Base-by-base conservation (phyloP, 2,888 invertebrate species). In the Drosophila kanekoi region DNA sequence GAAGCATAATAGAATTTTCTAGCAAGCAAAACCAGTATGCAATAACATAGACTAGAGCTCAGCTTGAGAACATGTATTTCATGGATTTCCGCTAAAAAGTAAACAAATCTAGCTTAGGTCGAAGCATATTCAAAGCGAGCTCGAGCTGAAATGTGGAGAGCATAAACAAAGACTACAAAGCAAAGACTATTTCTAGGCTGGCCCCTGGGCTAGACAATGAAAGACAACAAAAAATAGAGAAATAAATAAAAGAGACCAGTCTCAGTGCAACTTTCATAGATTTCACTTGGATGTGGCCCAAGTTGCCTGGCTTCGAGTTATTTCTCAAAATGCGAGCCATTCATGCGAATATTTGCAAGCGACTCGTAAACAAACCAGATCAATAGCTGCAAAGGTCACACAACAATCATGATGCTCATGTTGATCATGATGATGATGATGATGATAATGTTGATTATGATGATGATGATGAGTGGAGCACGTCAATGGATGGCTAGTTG, bases 251-350 rank as follows among this genome's bases (percentile, higher is more conserved):
- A 40, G 49, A 66, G 49, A 45, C 68, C 44, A 59, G 48, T 59
- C 45, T 38, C 54, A 61, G 57, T 61, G 62, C 78, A 79, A 85
- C 84, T 85, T 85, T 85, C 84, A 78, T 78, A 86, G 88, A 85
- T 85, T 85, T 85, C 84, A 88, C 84, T 85, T 85, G 84, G 88
- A 88, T 78, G 74, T 72, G 75, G 64, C 68, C 86, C 84, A 88
- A 85, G 70, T 67, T 49, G 41, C 16, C 32, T 53, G 20, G 43
- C 61, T 23, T 23, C 45, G 38, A 49, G 63, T 45, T 57, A 56
- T 71, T 73, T 71, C 68, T 68, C 57, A 66, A 37, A 62, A 52
- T n/a, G 28, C 44, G 71, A 47, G 48, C 40, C 79, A 81, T 71
- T 81, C 77, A 74, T 86, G 77, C 59, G 64, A 67, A 59, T 61